Conservation (phyloP, 2,113 vertebrate species). For the Hemiprocne comata region DNA sequence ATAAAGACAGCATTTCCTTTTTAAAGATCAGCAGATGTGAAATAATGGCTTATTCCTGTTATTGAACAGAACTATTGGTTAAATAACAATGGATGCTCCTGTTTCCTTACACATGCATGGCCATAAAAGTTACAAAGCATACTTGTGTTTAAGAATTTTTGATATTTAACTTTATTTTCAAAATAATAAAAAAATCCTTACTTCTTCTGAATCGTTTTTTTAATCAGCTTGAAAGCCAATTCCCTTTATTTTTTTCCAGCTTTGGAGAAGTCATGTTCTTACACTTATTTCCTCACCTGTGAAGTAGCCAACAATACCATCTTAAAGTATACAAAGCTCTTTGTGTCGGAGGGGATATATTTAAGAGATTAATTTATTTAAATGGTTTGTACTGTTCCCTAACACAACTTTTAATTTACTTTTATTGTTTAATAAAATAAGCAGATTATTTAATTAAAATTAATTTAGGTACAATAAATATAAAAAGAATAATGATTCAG, state of each 20-base stretch:
- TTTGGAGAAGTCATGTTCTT: not conserved
- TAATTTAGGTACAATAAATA: not conserved
- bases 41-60: not conserved
- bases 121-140: conserved; percentile 12
- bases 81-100: conserved; percentile 15
- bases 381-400: not conserved
- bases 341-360: not conserved
- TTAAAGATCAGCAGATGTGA: conserved; percentile 43
- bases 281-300: not conserved
- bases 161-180: not conserved
- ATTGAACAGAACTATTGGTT: not conserved
- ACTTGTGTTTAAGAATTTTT: not conserved
- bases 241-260: not conserved
- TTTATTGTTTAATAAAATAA: not conserved
- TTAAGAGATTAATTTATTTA: not conserved
- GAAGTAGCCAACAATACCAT: not conserved
- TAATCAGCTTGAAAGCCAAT: not conserved
- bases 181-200: not conserved
- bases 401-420: not conserved
- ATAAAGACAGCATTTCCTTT: conserved; percentile 19
- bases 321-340: not conserved
- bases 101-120: conserved; percentile 22
- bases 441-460: not conserved
- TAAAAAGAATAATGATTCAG: not conserved
- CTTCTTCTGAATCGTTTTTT: not conserved